A percentile compares a stretch with the other conserved stretches of the same genome.
Evolutionary conservation across 1,140 invertebrate species (phyloP).

Genomic region (Wiebesia pumilae): DNA sequence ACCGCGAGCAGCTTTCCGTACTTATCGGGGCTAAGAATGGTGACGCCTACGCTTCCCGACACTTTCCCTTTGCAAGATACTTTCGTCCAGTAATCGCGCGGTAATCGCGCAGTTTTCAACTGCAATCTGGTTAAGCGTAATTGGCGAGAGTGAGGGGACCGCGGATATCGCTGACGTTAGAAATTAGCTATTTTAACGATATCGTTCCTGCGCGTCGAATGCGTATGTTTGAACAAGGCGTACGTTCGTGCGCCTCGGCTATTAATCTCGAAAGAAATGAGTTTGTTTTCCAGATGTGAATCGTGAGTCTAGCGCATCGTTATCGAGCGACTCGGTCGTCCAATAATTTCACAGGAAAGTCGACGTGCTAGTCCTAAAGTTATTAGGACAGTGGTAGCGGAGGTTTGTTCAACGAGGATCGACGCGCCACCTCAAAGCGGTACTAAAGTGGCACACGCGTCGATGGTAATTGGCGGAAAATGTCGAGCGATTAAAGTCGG

Average conservation of each 20-base stretch:
- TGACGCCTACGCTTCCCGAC: not conserved
- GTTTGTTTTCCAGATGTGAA: not conserved
- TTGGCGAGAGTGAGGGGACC: no score
- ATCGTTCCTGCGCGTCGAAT: no score
- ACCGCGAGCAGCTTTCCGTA: not conserved
- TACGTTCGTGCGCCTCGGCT: no score
- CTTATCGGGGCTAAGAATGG: no score
- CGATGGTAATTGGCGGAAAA: constrained; percentile 26
- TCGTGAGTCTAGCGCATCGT: not conserved
- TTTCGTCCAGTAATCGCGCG: no score
- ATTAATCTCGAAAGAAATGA: not conserved
- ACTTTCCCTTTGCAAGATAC: not conserved
- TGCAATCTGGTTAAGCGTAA: no score
- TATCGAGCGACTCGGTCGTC: not conserved
- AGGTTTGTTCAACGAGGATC: not conserved
- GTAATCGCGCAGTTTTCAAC: no score
- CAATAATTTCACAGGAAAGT: not conserved
- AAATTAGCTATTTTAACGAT: no score
- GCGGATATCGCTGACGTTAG: no score
- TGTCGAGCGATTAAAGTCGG: not conserved
- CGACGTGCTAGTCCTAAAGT: not conserved
- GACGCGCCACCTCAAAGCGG: not conserved
- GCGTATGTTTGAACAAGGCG: no score
- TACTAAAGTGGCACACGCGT: not conserved
- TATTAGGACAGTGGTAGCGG: no score